Conservation (phyloP, 2,888 invertebrate genomes). For the Aporophyla lueneburgensis region DNA sequence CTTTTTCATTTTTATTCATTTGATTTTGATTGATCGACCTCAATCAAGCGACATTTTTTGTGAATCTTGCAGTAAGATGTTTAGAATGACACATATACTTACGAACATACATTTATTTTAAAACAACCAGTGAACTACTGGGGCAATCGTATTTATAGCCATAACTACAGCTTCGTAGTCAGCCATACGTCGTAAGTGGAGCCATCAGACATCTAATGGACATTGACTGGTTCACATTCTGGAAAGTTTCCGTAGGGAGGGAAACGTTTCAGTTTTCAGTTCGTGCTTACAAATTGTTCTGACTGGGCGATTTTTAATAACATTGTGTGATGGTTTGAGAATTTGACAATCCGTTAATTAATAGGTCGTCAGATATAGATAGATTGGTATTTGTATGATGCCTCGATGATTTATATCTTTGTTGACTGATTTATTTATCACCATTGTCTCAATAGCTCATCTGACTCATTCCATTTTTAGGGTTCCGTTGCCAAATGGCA, state of each 20-base stretch:
- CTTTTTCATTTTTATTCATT: no score
- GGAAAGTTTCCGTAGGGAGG: conserved; percentile 48
- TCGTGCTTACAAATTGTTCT: no score
- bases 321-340: not conserved
- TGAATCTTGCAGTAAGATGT: no score
- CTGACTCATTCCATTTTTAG: no score
- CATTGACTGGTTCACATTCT: conserved; percentile 31
- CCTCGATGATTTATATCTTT: not conserved
- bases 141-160: not conserved
- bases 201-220: conserved; percentile 34
- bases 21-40: no score
- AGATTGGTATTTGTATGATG: not conserved
- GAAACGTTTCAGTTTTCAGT: conserved; percentile 18
- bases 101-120: no score
- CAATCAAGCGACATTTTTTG: no score
- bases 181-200: conserved; percentile 41
- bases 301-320: no score
- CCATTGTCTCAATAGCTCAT: no score
- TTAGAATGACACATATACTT: no score
- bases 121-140: not conserved
- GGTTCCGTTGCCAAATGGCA: no score
- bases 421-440: no score
- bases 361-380: not conserved
- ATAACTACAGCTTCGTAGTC: not conserved
- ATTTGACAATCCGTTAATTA: not conserved